Base-by-base conservation (phyloP, 2,113 vertebrate genomes). In the Amazona guildingii region DNA sequence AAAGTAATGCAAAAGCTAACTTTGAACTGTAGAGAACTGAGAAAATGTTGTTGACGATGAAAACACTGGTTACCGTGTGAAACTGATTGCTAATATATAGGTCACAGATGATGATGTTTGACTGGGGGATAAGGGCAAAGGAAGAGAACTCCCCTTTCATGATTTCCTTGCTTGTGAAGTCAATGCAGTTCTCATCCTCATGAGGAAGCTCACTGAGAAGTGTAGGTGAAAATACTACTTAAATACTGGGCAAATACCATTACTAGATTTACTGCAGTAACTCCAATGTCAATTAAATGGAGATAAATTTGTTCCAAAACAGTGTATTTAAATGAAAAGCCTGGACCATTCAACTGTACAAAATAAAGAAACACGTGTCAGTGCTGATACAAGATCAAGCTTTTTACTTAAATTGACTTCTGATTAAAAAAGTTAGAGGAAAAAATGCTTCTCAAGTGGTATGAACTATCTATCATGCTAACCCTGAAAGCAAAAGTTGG, bases 321-420 rank as follows among this genome's bases (percentile, higher is more conserved):
- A 39, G 19, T 9, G 7, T 51, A 49, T 82, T 90, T 81, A 75
- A 77, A 76, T 77, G 24, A 68, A 92, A 92, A 86, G 20, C 48
- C 55, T 55, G 16, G 70, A 49, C 54, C 68, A 51, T 61, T 76
- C 90, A 81, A 37, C 27, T 76, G 70, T 28, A 73, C 43, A 51
- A 95, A 96, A 64, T 35, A 61, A 43, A 69, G 44, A 72, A 87
- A 81, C 49, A 79, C 41, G 70, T 41, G 54, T 64, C 62, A 52
- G 35, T 44, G 57, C 62, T 4, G 7, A 86, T 78, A 86, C 13
- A 74, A 83, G 59, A 85, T 66, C 82, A 51, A 43, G 31, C 5
- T 72, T 95, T 95, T 84, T 82, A 43, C 84, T 96, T 84, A 86
- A 92, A 95, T 67, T 74, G 52, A 72, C 66, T 92, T 86, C 83